These are phyloP conservation scores for Ophion slaviceki DNA, from an alignment of 2,888 invertebrate species.

Conservation along the genomic window DNA sequence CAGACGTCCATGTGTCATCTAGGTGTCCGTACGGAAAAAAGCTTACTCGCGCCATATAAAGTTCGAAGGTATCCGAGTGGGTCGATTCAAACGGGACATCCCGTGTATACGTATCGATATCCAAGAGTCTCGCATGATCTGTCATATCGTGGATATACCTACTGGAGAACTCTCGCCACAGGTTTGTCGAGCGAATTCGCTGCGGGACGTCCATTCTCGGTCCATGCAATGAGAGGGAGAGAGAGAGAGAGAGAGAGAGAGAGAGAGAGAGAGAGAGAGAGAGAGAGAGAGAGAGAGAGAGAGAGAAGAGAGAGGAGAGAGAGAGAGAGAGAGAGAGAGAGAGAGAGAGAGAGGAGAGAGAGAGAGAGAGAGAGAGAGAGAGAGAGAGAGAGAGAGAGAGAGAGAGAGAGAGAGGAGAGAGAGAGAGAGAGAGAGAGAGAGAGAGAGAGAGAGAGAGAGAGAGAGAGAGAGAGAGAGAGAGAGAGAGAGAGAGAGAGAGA, in stretches of 20 bases:
- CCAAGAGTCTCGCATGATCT: constrained; percentile 12
- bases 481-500: not conserved
- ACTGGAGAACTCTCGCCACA: constrained; percentile 33
- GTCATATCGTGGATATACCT: constrained; percentile 43
- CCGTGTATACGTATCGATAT: not conserved
- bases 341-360: not conserved
- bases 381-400: not conserved
- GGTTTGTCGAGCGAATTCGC: constrained; percentile 49
- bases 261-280: not conserved
- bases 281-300: not conserved
- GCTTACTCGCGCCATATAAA: too few species aligned
- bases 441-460: not conserved
- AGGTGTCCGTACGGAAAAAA: too few species aligned
- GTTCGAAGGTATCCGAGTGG: too few species aligned
- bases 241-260: not conserved
- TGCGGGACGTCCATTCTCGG: constrained; percentile 4
- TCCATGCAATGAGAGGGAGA: constrained; percentile 14
- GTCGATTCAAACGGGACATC: too few species aligned
- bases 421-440: not conserved
- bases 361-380: not conserved
- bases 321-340: not conserved
- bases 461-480: not conserved
- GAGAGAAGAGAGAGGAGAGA: not conserved
- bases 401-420: not conserved
- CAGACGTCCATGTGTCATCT: too few species aligned